A percentile compares a stretch with the other conserved stretches of the same genome.
Conservation (phyloP, 1,140 invertebrate genomes). For the Solenopsis fugax region DNA sequence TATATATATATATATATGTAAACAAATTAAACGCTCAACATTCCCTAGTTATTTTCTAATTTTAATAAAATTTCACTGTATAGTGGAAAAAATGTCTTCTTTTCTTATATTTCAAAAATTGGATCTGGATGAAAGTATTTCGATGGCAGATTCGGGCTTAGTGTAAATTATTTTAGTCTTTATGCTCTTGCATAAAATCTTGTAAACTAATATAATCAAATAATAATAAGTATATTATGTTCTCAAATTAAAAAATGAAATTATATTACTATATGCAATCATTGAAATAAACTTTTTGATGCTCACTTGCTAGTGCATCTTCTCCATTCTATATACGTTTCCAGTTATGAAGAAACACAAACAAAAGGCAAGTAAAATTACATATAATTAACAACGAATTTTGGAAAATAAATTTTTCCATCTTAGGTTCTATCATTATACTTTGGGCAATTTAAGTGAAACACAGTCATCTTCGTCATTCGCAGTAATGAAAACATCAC, state of each 20-base stretch:
- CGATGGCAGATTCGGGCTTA: too few relatives aligned
- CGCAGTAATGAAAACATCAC: slow-evolving; percentile 1
- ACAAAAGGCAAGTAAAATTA: not conserved
- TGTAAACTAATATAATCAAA: not conserved
- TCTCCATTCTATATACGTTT: not conserved
- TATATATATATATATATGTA: too few relatives aligned
- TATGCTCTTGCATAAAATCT: too few relatives aligned
- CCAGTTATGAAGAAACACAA: not conserved
- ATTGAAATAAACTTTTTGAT: not conserved
- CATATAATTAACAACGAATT: not conserved
- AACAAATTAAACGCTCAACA: too few relatives aligned
- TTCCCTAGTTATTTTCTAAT: too few relatives aligned
- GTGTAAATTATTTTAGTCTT: too few relatives aligned
- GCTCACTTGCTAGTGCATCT: not conserved
- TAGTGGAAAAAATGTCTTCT: too few relatives aligned
- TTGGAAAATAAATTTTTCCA: slow-evolving; percentile 6
- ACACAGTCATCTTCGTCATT: slow-evolving; percentile 13
- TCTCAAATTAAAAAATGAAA: not conserved
- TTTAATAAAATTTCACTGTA: too few relatives aligned
- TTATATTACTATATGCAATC: not conserved
- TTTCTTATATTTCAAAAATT: too few relatives aligned
- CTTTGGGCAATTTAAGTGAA: not conserved
- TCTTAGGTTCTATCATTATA: too few relatives aligned
- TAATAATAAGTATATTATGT: too few relatives aligned
- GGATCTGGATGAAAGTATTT: too few relatives aligned